Evolutionary conservation across 1,140 invertebrate species (phyloP), one percentile per base, ranked within the genome.

Genomic region (Harpegnathos saltator): DNA sequence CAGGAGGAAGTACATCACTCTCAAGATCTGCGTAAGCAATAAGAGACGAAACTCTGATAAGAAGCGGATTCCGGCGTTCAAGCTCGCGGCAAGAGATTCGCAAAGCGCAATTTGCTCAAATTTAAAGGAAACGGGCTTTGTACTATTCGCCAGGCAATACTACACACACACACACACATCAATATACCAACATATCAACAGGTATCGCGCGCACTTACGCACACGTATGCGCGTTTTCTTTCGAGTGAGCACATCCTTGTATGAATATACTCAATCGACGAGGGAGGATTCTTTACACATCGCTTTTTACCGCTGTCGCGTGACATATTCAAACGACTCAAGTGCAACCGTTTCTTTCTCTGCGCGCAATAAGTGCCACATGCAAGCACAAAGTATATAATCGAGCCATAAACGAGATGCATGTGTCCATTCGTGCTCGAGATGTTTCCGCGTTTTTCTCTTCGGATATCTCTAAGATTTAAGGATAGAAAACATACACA

Each of bases 381-480:
- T 48, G 71, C 74, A 86, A 86, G 73, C 85, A 87, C 80, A 87
- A 87, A 86, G 68, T n/a, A 29, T 66, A 44, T 83, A 65, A 86
- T 68, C 33, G n/a, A 68, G 61, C 65, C 33, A 82, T 72, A 56
- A 63, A 44, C 63, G 33, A 33, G 33, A 44, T 5, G 5, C 29
- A 44, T 9, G 11, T 11, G 33, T 56, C 33, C 50, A 56, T 80
- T 80, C 33, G 52, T 80, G 65, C 52, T 71, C 52, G 69, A 80
- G 17, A 71, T 71, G 58, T 59, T 44, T 44, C 38, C 38, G 38
- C 63, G 15, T 62, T 48, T 44, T 71, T 48, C 14, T 59, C 50
- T 80, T 56, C 33, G 33, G 17, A 9, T 71, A 80, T 48, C 19
- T 71, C 52, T 80, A 80, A 80, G 63, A 15, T 58, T 58, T 80